Base-by-base conservation (phyloP, 1,140 invertebrate genomes). In the Eriosoma lanigerum region DNA sequence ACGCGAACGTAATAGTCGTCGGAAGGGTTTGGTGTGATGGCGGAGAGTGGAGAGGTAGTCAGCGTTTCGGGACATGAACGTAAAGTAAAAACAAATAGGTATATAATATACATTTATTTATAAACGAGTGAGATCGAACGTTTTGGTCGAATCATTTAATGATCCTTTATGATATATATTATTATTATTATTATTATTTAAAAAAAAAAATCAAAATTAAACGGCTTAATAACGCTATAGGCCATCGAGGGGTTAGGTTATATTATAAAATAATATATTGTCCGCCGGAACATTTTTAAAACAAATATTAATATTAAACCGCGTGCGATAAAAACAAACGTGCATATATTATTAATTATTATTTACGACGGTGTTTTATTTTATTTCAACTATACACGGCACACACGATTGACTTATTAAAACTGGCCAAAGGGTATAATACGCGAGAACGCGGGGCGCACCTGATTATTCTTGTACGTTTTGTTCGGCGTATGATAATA, bases 101-200 rank as follows among this genome's bases (percentile, higher is more conserved):
- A n/a, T 44, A 66, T n/a, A 66, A n/a, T n/a, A n/a, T n/a, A n/a
- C n/a, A n/a, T n/a, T n/a, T n/a, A n/a, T n/a, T n/a, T n/a, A 38
- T 66, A 66, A 66, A 29, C 12, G 29, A 66, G 62, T 44, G 62
- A 19, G 17, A 66, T 66, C 32, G 62, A 38, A 32, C 32, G 32
- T 66, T 66, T 66, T 44, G 19, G 62, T 62, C 32, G 32, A 62
- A 62, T 66, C 44, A 19, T 68, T 46, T 44, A 68, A 68, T 68
- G 64, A 68, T 68, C 38, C 32, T 68, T 46, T 68, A 68, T 54
- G n/a, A n/a, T n/a, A n/a, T 24, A n/a, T 66, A 66, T 44, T 38
- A 66, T 19, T 64, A 38, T 62, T 44, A 66, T 15, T n/a, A n/a
- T n/a, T n/a, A n/a, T n/a, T n/a, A n/a, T n/a, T n/a, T n/a, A n/a